A percentile compares a stretch with the other conserved stretches of the same genome.
Conservation (phyloP, 2,888 invertebrate species). For the Crocallis elinguaria region DNA sequence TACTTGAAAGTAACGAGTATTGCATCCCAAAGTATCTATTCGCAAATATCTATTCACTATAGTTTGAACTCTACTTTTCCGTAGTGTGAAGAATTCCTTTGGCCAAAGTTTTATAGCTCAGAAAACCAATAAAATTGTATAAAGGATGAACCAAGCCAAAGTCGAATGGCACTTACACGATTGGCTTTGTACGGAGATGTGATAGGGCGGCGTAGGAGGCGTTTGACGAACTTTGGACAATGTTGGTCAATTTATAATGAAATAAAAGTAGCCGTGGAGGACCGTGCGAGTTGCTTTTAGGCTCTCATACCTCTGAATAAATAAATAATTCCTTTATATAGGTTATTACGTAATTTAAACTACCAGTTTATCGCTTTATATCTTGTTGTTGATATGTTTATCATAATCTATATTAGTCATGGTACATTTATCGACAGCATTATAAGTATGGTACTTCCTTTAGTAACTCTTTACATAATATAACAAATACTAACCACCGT, state of each 20-base stretch:
- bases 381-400: too few species aligned
- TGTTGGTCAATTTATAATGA: neutral
- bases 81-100: slow-evolving; percentile 16
- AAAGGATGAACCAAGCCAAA: slow-evolving; percentile 32
- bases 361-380: too few species aligned
- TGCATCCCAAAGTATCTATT: neutral
- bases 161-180: slow-evolving; percentile 36
- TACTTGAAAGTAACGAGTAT: neutral
- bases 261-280: neutral
- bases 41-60: neutral
- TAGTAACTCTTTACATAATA: too few species aligned
- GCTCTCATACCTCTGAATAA: too few species aligned
- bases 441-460: too few species aligned
- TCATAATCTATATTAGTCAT: too few species aligned
- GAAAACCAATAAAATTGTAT: slow-evolving; percentile 40
- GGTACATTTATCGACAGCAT: too few species aligned
- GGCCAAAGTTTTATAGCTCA: slow-evolving; percentile 31
- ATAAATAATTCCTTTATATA: too few species aligned
- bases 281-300: neutral
- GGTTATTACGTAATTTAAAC: too few species aligned
- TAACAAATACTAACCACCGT: too few species aligned
- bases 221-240: slow-evolving; percentile 9
- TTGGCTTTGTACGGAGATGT: slow-evolving; percentile 31
- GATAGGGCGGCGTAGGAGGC: slow-evolving; percentile 12
- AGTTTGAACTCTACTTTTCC: neutral